Conservation (phyloP, 2,888 invertebrate species). For the Cryptocephalus moraei region DNA sequence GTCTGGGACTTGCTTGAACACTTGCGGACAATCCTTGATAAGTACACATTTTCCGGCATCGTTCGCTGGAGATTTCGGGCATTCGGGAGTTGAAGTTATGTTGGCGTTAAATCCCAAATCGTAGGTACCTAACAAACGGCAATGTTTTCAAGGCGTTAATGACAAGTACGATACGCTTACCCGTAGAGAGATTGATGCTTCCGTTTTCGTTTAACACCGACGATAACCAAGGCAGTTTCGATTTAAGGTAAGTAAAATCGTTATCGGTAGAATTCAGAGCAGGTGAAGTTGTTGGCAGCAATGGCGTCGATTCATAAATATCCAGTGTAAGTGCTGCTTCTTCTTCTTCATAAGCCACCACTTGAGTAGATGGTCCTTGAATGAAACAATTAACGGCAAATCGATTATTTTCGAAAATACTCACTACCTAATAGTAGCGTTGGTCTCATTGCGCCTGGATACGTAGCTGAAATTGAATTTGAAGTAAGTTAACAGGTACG, state of each 20-base stretch:
- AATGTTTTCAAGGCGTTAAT: neutral
- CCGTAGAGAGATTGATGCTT: constrained; percentile 16
- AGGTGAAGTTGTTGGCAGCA: too few species aligned
- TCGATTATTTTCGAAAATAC: too few species aligned
- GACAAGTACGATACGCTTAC: constrained; percentile 9
- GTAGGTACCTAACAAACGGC: constrained; percentile 14
- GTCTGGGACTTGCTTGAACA: constrained; percentile 16
- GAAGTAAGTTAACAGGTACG: too few species aligned
- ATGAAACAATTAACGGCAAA: too few species aligned
- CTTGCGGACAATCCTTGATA: constrained; percentile 4
- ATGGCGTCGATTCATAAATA: too few species aligned
- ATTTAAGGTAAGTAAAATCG: neutral
- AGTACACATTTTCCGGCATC: constrained; percentile 19
- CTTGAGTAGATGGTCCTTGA: too few species aligned
- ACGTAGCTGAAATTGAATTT: too few species aligned
- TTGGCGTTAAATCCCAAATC: constrained; percentile 18
- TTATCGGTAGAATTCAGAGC: too few species aligned
- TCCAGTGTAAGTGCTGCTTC: too few species aligned
- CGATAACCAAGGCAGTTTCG: constrained; percentile 19
- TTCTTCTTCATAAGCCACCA: too few species aligned
- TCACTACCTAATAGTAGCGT: too few species aligned
- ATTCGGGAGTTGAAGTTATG: constrained; percentile 13
- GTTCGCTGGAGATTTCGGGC: constrained; percentile 15
- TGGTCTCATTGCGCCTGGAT: too few species aligned
- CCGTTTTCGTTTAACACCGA: constrained; percentile 17